Evolutionary conservation across 2,113 vertebrate species (phyloP).

Genomic region (Myrmophylax atrothorax): DNA sequence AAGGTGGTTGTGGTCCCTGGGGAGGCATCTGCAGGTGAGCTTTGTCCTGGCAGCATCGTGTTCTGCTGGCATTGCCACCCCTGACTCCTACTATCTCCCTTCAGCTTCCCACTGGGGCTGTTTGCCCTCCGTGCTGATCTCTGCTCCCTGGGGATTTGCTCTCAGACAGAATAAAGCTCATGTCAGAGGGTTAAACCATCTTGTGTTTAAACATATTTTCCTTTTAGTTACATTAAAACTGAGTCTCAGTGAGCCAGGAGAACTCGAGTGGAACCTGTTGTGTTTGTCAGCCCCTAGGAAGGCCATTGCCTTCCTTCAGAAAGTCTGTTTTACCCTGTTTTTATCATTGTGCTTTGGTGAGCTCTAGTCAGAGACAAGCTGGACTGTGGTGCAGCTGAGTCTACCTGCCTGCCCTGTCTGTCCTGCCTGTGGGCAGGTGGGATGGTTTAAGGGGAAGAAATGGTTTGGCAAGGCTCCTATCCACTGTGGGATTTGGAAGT

Average conservation of each 20-base stretch:
- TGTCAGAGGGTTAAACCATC: slow-evolving; percentile 1
- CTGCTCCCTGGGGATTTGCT: not conserved
- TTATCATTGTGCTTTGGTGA: not conserved
- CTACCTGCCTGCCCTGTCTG: not conserved
- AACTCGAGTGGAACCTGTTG: not conserved
- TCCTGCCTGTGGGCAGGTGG: not conserved
- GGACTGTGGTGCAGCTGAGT: not conserved
- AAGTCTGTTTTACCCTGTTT: not conserved
- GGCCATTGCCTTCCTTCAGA: not conserved
- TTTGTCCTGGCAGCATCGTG: rapidly evolving
- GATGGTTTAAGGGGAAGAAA: not conserved
- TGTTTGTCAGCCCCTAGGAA: not conserved
- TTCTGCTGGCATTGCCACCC: not conserved
- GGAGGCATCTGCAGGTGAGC: not conserved
- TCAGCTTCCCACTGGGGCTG: rapidly evolving
- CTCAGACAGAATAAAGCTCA: not conserved
- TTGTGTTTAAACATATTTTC: not conserved
- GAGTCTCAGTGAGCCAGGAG: not conserved
- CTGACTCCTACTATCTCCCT: too few species aligned
- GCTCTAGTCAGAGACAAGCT: not conserved
- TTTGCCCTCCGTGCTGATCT: not conserved
- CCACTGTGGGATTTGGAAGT: not conserved
- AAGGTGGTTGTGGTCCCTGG: not conserved
- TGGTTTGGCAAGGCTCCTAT: not conserved
- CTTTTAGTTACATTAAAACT: not conserved